Percentiles rank a stretch among this genome's conserved stretches.
These are phyloP conservation scores for Yponomeuta plumbellus DNA, from an alignment of 2,888 invertebrate genomes.

Conservation along the genomic window DNA sequence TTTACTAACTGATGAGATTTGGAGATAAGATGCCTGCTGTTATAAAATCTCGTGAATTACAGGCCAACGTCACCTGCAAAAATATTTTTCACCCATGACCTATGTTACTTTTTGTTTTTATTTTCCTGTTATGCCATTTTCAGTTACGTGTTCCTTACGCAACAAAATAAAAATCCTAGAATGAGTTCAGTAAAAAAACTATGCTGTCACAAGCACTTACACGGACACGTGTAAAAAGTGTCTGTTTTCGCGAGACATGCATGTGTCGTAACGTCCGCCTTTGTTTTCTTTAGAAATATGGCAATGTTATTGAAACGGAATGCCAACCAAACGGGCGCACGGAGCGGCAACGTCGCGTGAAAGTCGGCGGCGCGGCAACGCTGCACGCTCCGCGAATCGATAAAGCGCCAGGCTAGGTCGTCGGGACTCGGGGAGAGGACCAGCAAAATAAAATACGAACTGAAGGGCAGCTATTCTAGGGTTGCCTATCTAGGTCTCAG, in stretches of 20 bases:
- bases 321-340: slow-evolving; percentile 21
- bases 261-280: neutral
- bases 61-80: no score
- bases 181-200: no score
- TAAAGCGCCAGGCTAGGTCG: slow-evolving; percentile 30
- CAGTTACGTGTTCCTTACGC: no score
- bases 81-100: no score
- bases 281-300: neutral
- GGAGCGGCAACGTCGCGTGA: slow-evolving; percentile 60
- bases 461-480: neutral
- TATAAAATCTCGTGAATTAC: no score
- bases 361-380: slow-evolving; percentile 33
- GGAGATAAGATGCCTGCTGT: no score
- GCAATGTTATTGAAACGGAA: neutral
- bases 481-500: neutral
- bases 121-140: no score
- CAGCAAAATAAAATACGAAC: neutral
- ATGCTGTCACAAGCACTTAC: no score
- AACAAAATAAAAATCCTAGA: no score
- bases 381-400: slow-evolving; percentile 31
- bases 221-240: neutral
- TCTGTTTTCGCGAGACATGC: neutral
- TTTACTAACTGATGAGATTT: no score
- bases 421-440: slow-evolving; percentile 22
- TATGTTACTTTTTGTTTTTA: no score